phyloP scores from a whole-genome alignment of 2,113 vertebrate species.

The Polyodon spathula region DNA sequence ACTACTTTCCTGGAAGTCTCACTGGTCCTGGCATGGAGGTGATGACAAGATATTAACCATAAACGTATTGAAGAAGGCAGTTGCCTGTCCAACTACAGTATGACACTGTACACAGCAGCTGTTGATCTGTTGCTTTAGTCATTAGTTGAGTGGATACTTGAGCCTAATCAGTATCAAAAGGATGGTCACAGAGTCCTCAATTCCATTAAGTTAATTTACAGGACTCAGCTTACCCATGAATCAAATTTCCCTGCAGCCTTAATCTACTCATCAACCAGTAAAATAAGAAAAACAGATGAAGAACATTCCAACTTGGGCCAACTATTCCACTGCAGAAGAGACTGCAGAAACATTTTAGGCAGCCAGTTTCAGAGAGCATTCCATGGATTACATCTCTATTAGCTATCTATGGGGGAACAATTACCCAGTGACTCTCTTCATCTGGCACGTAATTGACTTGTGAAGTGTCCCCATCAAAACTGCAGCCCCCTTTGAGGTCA shows the following conservation, averaged over 20 bases:
- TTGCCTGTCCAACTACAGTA: constrained; percentile 28
- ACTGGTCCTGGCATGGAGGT: constrained; percentile 18
- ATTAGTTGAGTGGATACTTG: constrained; percentile 75
- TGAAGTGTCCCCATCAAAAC: neutral
- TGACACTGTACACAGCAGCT: constrained; percentile 39
- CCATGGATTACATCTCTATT: constrained; percentile 31
- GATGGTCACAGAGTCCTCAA: constrained; percentile 45
- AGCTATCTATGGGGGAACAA: neutral
- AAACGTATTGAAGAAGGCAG: constrained; percentile 36
- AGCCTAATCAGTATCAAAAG: constrained; percentile 57
- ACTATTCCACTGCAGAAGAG: constrained; percentile 18
- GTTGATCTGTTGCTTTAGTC: constrained; percentile 47
- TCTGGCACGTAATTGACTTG: constrained; percentile 2
- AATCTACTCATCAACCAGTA: constrained; percentile 46
- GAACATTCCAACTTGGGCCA: constrained; percentile 25
- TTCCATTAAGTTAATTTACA: constrained; percentile 74
- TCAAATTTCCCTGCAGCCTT: constrained; percentile 54
- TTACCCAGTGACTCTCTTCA: neutral
- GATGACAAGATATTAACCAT: constrained; percentile 27
- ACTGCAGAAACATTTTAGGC: constrained; percentile 27
- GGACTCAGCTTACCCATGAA: constrained; percentile 59
- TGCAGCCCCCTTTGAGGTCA: constrained; percentile 31
- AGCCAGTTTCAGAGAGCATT: constrained; percentile 33
- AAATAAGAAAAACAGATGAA: constrained; percentile 33
- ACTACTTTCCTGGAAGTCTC: constrained; percentile 25